A percentile compares a stretch with the other conserved stretches of the same genome.
These are phyloP conservation scores for Cheilosia soror DNA, from an alignment of 2,888 invertebrate genomes.

Conservation along the genomic window DNA sequence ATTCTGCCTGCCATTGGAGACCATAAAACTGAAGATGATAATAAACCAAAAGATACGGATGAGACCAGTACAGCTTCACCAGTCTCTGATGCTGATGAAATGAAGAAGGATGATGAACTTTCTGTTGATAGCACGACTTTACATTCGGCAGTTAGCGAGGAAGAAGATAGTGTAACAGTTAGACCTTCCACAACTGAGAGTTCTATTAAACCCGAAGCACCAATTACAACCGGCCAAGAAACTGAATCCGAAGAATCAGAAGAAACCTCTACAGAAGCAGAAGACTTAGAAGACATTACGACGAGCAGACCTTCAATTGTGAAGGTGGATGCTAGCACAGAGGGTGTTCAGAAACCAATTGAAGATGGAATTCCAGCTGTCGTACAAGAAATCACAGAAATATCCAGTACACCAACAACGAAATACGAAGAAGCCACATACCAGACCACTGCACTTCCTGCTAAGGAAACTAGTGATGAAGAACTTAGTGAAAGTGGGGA, in stretches of 20 bases:
- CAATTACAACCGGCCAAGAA: constrained; percentile 26
- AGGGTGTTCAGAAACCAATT: constrained; percentile 34
- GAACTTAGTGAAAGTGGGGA: constrained; percentile 14
- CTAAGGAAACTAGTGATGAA: not conserved
- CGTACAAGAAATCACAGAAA: constrained; percentile 28
- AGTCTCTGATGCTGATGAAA: not conserved
- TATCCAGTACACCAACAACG: constrained; percentile 9
- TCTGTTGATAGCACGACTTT: constrained; percentile 31
- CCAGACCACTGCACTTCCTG: constrained; percentile 29
- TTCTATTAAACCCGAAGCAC: constrained; percentile 31
- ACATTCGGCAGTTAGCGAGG: constrained; percentile 4
- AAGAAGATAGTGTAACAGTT: constrained; percentile 44
- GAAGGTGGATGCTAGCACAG: not conserved
- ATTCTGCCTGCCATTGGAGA: constrained; percentile 56
- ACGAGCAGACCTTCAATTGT: constrained; percentile 2
- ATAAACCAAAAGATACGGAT: constrained; percentile 52
- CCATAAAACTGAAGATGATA: constrained; percentile 47
- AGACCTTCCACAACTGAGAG: constrained; percentile 44
- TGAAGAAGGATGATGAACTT: constrained; percentile 11
- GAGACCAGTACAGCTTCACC: constrained; percentile 50
- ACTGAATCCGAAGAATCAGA: not conserved
- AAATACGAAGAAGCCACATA: constrained; percentile 7
- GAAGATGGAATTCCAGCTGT: constrained; percentile 41
- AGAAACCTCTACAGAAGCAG: constrained; percentile 72
- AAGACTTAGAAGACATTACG: constrained; percentile 11